These are phyloP conservation scores for Bettongia penicillata DNA, from an alignment of 2,113 vertebrate genomes.

Conservation along the genomic window DNA sequence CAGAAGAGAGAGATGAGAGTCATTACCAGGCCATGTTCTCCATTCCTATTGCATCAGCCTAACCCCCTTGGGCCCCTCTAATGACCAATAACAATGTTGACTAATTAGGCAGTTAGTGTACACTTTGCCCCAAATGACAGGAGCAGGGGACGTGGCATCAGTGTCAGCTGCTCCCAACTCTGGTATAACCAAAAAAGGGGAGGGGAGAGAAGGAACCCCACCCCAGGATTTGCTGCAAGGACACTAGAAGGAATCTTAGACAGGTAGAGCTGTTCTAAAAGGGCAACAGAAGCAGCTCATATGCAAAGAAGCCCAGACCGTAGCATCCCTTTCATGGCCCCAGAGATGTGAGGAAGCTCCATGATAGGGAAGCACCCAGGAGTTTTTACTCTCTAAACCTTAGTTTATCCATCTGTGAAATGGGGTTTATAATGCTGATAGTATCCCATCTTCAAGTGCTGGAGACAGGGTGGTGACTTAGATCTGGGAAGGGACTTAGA, in stretches of 20 bases:
- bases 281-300: not conserved
- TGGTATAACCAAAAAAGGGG: not conserved
- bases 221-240: not conserved
- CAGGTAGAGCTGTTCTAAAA: not conserved
- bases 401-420: not conserved
- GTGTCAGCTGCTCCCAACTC: not conserved
- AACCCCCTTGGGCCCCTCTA: conserved; percentile 15
- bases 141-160: not conserved
- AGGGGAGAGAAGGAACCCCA: too few relatives aligned
- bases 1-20: not conserved
- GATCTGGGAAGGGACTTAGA: not conserved
- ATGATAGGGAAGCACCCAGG: not conserved
- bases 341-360: not conserved
- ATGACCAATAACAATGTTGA: not conserved
- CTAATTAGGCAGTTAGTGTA: conserved; percentile 32
- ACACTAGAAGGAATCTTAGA: not conserved
- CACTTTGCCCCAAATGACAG: conserved; percentile 3
- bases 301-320: not conserved
- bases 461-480: not conserved
- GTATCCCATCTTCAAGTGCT: not conserved
- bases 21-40: not conserved
- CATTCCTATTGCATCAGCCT: conserved; percentile 27
- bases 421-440: too few relatives aligned
- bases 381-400: not conserved
- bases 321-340: not conserved